Conservation (phyloP, 2,113 vertebrate species). For the Burhinus bistriatus region DNA sequence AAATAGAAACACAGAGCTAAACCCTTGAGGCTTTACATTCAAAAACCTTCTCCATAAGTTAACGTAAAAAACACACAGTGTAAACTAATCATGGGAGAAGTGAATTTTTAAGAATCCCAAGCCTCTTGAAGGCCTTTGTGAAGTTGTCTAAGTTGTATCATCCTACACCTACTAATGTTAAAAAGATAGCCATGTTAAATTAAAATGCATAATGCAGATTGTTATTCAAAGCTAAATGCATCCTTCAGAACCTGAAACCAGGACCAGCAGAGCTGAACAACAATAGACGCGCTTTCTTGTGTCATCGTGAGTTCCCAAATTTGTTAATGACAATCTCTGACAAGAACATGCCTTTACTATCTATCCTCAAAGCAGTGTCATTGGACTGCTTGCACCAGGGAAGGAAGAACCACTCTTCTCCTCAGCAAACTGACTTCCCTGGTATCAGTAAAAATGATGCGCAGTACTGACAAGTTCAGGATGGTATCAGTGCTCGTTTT, state of each 20-base stretch:
- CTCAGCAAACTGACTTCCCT: not conserved
- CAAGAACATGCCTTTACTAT: not conserved
- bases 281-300: rapidly evolving
- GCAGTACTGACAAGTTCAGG: not conserved
- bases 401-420: not conserved
- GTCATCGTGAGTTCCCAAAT: not conserved
- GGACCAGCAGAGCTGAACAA: not conserved
- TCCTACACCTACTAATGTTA: not conserved
- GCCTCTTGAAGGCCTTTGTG: not conserved
- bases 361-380: not conserved
- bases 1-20: not conserved
- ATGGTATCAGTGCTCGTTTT: not conserved
- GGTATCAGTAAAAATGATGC: not conserved
- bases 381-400: not conserved
- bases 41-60: not conserved
- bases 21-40: not conserved
- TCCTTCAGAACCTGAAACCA: not conserved
- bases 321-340: not conserved
- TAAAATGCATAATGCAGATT: not conserved
- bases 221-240: not conserved
- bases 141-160: not conserved
- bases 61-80: not conserved
- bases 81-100: not conserved
- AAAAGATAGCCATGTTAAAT: not conserved
- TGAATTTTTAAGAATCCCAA: not conserved